These are phyloP conservation scores for Sclerodermus sp. DNA, from an alignment of 2,888 invertebrate genomes.

Conservation along the genomic window DNA sequence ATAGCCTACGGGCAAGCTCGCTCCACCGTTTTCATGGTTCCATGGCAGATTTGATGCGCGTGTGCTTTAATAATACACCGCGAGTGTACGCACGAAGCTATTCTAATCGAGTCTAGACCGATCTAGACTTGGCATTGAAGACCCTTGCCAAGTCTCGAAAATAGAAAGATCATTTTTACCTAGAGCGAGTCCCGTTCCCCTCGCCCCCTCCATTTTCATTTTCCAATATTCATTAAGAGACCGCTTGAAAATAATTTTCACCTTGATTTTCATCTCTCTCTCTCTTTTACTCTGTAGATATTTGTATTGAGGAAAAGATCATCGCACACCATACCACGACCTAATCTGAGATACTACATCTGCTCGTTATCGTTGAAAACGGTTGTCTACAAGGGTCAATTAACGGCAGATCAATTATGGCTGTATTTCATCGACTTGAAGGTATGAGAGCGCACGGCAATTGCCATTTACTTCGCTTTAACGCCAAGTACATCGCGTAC, in stretches of 20 bases:
- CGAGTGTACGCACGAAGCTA: conserved; percentile 6
- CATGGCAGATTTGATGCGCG: too few relatives aligned
- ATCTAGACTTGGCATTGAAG: conserved; percentile 26
- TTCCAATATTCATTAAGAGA: too few relatives aligned
- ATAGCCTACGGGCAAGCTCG: too few relatives aligned
- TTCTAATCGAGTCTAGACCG: conserved; percentile 19
- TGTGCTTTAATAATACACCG: conserved; percentile 1
- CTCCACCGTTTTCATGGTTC: too few relatives aligned
- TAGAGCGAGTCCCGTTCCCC: too few relatives aligned
- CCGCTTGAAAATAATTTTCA: too few relatives aligned
- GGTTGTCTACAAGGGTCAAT: conserved; percentile 96
- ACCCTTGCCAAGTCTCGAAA: conserved; percentile 28
- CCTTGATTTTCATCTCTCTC: not conserved
- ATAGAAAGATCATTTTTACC: too few relatives aligned
- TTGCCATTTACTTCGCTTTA: too few relatives aligned
- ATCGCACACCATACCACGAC: conserved; percentile 83
- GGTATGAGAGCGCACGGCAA: too few relatives aligned
- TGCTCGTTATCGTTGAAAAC: conserved; percentile 90
- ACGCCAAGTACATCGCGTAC: too few relatives aligned
- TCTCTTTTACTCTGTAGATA: conserved; percentile 63
- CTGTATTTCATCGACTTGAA: conserved; percentile 69
- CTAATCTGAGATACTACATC: conserved; percentile 90
- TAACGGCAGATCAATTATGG: conserved; percentile 94
- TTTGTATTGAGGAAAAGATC: conserved; percentile 93
- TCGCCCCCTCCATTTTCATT: too few relatives aligned